phyloP scores from a whole-genome alignment of 2,888 invertebrate genomes.

The Abrostola tripartita region DNA sequence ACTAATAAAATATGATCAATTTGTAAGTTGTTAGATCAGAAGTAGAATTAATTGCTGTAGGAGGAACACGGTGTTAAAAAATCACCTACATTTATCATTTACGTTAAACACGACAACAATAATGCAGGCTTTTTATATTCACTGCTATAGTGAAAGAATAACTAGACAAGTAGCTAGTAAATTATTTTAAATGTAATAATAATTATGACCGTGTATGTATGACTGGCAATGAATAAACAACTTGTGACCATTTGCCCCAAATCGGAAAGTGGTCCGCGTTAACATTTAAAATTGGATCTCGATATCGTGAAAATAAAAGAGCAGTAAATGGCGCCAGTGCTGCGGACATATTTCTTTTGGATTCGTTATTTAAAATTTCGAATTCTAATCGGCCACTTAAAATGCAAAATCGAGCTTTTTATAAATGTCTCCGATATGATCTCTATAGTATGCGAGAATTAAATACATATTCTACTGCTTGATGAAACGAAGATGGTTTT shows the following conservation, averaged over 20 bases:
- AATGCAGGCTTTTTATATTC: no score
- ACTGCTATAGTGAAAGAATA: no score
- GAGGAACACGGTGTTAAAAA: no score
- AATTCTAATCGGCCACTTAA: slow-evolving; percentile 25
- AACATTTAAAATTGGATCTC: slow-evolving; percentile 6
- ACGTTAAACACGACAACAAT: no score
- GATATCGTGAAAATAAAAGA: slow-evolving; percentile 24
- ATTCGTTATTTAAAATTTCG: slow-evolving; percentile 24
- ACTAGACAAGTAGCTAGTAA: no score
- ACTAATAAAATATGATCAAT: no score
- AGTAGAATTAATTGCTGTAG: no score
- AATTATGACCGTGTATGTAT: background rate
- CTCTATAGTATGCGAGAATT: slow-evolving; percentile 6
- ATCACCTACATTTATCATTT: no score
- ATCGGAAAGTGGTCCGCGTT: slow-evolving; percentile 1
- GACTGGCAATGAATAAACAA: background rate
- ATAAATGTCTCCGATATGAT: slow-evolving; percentile 7
- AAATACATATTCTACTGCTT: slow-evolving; percentile 10
- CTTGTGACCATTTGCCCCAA: slow-evolving; percentile 13
- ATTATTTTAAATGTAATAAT: no score
- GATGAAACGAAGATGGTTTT: background rate
- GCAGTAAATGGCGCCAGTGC: slow-evolving; percentile 13
- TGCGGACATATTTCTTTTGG: slow-evolving; percentile 20
- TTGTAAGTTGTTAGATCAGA: no score
- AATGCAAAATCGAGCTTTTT: slow-evolving; percentile 30